phyloP scores from a whole-genome alignment of 2,113 vertebrate species.

The Eudyptes chrysolophus region DNA sequence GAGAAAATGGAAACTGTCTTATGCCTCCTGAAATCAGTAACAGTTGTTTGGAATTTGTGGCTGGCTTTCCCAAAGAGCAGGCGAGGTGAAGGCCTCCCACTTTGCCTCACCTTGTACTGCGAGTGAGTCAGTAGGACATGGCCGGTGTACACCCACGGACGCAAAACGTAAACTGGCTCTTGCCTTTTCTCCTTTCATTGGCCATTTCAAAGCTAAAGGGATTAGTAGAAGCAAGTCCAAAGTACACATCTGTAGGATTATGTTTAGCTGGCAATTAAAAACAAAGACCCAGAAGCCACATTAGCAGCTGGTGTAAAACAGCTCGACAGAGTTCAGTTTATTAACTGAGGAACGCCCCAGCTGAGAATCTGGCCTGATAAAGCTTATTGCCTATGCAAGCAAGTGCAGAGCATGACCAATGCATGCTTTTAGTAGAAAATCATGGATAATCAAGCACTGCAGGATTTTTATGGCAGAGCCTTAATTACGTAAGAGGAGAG shows the following conservation, averaged over 20 bases:
- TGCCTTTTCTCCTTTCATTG: background rate
- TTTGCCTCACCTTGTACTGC: fast-evolving
- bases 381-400: fast-evolving
- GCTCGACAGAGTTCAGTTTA: background rate
- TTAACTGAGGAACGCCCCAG: background rate
- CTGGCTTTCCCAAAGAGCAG: background rate
- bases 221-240: background rate
- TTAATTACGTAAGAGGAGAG: background rate
- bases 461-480: background rate
- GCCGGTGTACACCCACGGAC: fast-evolving
- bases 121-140: fast-evolving
- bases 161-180: fast-evolving
- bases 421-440: background rate
- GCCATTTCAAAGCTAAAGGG: background rate
- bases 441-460: fast-evolving
- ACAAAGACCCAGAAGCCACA: background rate
- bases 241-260: background rate
- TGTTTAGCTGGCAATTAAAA: background rate
- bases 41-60: background rate
- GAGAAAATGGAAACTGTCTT: conserved; percentile 9
- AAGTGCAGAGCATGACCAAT: background rate
- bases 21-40: background rate
- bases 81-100: fast-evolving
- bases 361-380: background rate
- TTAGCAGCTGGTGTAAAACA: background rate